Evolutionary conservation across 2,113 vertebrate species (phyloP).

Genomic region (Alligator sinensis): DNA sequence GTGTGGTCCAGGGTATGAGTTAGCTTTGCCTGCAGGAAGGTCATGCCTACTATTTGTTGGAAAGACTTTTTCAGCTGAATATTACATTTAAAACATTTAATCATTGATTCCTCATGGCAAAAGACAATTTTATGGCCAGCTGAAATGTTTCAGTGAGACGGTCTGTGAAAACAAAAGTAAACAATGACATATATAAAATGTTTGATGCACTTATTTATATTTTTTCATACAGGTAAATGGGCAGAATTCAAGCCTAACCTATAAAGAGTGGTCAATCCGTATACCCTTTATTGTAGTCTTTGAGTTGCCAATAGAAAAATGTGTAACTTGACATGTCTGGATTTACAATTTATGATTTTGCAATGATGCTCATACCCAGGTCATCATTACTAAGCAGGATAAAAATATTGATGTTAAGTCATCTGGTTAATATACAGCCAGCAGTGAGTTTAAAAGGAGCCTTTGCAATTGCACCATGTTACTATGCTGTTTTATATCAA

Average conservation of each 20-base stretch:
- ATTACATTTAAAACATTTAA: neutral
- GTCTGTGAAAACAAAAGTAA: neutral
- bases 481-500: neutral
- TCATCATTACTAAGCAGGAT: neutral
- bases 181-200: neutral
- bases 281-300: neutral
- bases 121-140: neutral
- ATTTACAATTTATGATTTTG: neutral
- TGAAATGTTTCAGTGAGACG: neutral
- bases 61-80: neutral
- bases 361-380: neutral
- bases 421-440: neutral
- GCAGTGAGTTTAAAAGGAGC: neutral
- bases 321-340: neutral
- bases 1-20: neutral
- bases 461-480: neutral
- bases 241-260: neutral
- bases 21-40: neutral
- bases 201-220: constrained; percentile 2
- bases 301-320: neutral
- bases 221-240: neutral
- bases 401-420: neutral
- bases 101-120: neutral
- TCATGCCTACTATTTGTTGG: neutral
- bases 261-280: neutral